phyloP scores from a whole-genome alignment of 2,113 vertebrate genomes.

The Microcebus ravelobensis region DNA sequence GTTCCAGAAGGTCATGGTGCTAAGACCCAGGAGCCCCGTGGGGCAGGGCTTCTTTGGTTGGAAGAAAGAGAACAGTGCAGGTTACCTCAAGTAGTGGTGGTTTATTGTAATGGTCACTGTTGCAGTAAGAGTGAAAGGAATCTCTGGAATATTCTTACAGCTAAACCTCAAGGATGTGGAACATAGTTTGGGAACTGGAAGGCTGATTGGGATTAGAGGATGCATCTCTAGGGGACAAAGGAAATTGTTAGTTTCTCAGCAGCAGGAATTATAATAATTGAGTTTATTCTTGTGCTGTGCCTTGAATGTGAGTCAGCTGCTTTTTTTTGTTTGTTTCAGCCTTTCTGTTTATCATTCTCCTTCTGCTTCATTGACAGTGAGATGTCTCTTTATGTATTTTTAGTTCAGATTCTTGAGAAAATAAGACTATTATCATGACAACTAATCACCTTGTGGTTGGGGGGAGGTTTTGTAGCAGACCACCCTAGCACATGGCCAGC shows the following conservation, averaged over 20 bases:
- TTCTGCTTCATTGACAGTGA: background rate
- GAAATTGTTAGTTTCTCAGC: background rate
- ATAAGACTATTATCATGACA: background rate
- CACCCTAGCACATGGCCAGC: background rate
- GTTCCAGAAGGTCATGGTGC: background rate
- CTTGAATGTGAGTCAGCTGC: background rate
- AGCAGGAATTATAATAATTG: background rate
- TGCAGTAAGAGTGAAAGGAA: background rate
- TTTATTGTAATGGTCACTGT: background rate
- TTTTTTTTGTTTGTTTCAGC: background rate
- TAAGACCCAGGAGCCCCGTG: background rate
- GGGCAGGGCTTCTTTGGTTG: background rate
- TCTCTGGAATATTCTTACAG: background rate
- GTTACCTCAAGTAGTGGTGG: background rate
- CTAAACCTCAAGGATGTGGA: background rate
- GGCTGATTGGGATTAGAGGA: background rate
- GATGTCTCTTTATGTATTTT: background rate
- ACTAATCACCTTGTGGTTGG: background rate
- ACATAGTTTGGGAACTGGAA: background rate
- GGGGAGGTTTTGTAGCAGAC: background rate
- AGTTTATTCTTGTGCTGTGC: background rate
- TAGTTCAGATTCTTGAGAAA: slow-evolving; percentile 16
- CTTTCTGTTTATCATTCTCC: background rate
- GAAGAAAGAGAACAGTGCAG: background rate
- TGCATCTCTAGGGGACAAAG: background rate